Percentiles rank a stretch among this genome's conserved stretches.
phyloP scores from a whole-genome alignment of 2,797 vertebrate species.

The Platalea minor region DNA sequence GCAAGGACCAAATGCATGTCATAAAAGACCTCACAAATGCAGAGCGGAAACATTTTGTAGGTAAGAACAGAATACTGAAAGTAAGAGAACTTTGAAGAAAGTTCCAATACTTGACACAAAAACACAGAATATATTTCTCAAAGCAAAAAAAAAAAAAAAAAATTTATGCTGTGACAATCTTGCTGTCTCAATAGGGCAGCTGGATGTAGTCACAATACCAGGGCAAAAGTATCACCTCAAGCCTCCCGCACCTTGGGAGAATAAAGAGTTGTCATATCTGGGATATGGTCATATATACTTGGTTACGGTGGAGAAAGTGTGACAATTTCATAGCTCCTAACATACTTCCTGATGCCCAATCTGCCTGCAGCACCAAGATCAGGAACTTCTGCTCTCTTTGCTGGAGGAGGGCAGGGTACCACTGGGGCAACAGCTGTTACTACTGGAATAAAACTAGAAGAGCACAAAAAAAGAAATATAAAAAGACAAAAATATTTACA shows the following conservation, averaged over 20 bases:
- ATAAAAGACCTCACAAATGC: neutral
- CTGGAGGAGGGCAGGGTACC: neutral
- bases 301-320: neutral
- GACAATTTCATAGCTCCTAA: neutral
- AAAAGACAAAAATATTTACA: neutral
- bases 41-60: neutral
- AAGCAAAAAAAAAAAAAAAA: neutral
- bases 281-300: neutral
- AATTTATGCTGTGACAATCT: neutral
- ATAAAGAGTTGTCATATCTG: neutral
- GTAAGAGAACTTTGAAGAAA: neutral
- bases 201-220: neutral
- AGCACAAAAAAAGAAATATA: neutral
- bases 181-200: neutral
- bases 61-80: neutral
- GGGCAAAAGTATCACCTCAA: neutral
- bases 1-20: neutral
- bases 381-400: neutral
- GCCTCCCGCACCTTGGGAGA: neutral
- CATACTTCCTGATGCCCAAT: neutral
- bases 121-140: neutral
- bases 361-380: neutral
- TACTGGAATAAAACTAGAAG: neutral
- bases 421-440: neutral
- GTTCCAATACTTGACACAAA: neutral